These are phyloP conservation scores for Amphipoea oculea DNA, from an alignment of 2,888 invertebrate species.

Conservation along the genomic window DNA sequence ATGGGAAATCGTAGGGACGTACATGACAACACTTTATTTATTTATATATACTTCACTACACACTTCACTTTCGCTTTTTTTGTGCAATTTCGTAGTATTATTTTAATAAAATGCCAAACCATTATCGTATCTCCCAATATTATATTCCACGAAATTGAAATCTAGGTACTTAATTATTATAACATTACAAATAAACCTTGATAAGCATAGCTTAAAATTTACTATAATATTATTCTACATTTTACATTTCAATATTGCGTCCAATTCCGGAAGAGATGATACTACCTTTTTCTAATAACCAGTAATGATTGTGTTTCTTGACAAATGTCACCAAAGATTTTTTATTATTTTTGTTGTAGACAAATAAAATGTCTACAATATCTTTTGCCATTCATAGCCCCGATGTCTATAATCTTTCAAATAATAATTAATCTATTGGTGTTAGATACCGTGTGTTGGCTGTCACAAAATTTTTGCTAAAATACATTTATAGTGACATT, in stretches of 20 bases:
- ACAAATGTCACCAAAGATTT: constrained; percentile 19
- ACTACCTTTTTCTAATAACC: constrained; percentile 35
- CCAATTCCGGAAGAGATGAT: constrained; percentile 31
- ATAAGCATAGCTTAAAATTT: constrained; percentile 57
- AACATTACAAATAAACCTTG: constrained; percentile 49
- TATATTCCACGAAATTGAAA: constrained; percentile 38
- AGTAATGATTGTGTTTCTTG: constrained; percentile 21
- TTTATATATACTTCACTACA: too few species aligned
- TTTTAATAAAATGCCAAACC: background rate
- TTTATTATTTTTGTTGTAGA: background rate
- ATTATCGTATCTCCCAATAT: constrained; percentile 24
- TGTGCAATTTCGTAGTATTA: background rate
- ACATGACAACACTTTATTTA: background rate
- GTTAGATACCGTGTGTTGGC: background rate
- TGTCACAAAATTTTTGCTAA: background rate
- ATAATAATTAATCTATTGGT: too few species aligned
- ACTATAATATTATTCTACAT: constrained; percentile 47
- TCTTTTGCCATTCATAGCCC: background rate
- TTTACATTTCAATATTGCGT: constrained; percentile 54
- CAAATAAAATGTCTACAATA: background rate
- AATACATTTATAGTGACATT: constrained; percentile 41
- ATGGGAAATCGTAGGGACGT: background rate
- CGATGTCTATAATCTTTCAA: background rate
- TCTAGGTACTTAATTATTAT: constrained; percentile 34
- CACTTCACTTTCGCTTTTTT: too few species aligned